Base-by-base conservation (phyloP, 92 coral and sea anemone species). In the Zoanthus solanderi region DNA sequence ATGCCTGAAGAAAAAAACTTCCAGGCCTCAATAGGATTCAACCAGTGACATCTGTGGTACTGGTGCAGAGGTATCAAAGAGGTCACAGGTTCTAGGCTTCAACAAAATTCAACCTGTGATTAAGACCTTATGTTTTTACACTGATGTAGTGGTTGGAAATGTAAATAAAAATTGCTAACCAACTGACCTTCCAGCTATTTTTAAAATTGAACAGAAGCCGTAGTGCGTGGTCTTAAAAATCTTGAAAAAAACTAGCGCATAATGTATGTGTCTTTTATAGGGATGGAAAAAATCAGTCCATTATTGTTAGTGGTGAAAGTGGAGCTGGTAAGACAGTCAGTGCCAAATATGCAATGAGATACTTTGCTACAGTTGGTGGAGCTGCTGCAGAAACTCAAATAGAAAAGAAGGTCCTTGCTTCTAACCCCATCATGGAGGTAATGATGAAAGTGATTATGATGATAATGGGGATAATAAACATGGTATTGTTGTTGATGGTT, bases 271-370 rank as follows among this genome's bases (percentile, higher is more conserved):
- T 0, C 29, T 57, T 86, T 34, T 48, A 28, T 75, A 96, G 99
- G 71, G 98, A 96, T 87, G 95, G 88, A 74, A 89, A 88, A 74
- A 97, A 97, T 87, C 99, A 97, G 88, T 97, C 99, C 2, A 90
- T 97, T 68, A 95, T 97, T 93, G 99, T 97, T 42, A 97, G 99
- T 86, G 99, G 99, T 9, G 99, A 97, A 73, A 97, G 99, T 92
- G 99, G 99, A 9, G 99, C 99, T 6, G 99, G 99, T 3, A 97
- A 97, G 92, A 97, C 99, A 4, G 99, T 97, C 85, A 97, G 98
- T 89, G 99, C 99, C 14, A 97, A 97, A 85, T 97, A 95, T 78
- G 98, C 99, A 18, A 97, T 97, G 99, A 90, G 99, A 45, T 97
- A 97, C 89, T 97, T 97, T 94, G 98, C 98, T 6, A 91, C 98